These are phyloP conservation scores for Barbus barbus DNA, from an alignment of 2,113 vertebrate genomes.

Conservation along the genomic window DNA sequence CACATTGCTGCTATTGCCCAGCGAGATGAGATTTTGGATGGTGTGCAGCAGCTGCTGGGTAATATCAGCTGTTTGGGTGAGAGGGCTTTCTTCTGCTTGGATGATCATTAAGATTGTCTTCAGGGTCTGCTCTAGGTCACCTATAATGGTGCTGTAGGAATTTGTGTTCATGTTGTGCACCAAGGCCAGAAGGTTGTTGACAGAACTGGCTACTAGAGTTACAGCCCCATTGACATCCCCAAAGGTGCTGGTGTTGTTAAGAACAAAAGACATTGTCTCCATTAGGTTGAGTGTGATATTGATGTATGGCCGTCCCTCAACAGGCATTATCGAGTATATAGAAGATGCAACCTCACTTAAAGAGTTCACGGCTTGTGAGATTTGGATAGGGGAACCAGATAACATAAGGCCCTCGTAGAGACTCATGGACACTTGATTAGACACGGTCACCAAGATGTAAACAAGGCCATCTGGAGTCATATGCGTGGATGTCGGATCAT, in stretches of 20 bases:
- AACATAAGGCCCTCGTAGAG: slow-evolving; percentile 43
- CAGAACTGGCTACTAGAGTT: slow-evolving; percentile 30
- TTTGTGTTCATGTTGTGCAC: slow-evolving; percentile 27
- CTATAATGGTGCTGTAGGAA: slow-evolving; percentile 17
- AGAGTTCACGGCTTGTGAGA: slow-evolving; percentile 30
- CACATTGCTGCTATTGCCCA: slow-evolving; percentile 32
- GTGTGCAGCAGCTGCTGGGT: slow-evolving; percentile 47
- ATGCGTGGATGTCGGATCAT: not conserved
- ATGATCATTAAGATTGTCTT: slow-evolving; percentile 39
- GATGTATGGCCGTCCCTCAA: slow-evolving; percentile 41
- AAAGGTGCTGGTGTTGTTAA: slow-evolving; percentile 45
- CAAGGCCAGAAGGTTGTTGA: slow-evolving; percentile 41
- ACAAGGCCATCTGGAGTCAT: not conserved
- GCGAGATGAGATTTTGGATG: slow-evolving; percentile 39
- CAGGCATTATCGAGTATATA: slow-evolving; percentile 40
- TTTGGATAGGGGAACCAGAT: not conserved
- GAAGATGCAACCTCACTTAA: slow-evolving; percentile 29
- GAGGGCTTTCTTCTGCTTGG: not conserved
- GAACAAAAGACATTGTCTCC: slow-evolving; percentile 37
- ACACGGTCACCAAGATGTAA: slow-evolving; percentile 45
- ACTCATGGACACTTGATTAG: slow-evolving; percentile 42
- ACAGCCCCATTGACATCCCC: not conserved
- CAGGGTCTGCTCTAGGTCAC: slow-evolving; percentile 44
- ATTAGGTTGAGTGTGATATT: slow-evolving; percentile 50
- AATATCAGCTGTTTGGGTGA: slow-evolving; percentile 30